Evolutionary conservation across 2,113 vertebrate genomes (phyloP).

Genomic region (Conger conger): DNA sequence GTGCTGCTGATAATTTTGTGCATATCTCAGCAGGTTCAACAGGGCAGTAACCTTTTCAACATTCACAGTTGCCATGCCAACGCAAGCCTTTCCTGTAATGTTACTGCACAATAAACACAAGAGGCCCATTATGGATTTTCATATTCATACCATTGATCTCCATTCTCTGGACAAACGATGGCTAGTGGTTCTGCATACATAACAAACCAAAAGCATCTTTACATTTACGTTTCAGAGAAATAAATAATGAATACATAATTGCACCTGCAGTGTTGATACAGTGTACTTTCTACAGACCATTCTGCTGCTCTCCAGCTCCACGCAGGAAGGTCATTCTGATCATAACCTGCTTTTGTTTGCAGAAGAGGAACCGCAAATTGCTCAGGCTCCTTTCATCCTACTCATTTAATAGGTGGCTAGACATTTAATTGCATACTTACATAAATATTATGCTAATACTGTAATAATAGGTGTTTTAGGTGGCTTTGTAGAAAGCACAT

Average conservation of each 20-base stretch:
- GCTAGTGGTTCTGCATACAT: slow-evolving; percentile 28
- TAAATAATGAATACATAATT: background rate
- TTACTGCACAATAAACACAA: slow-evolving; percentile 60
- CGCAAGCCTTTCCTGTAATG: slow-evolving; percentile 57
- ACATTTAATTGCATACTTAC: too few relatives aligned
- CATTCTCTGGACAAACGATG: slow-evolving; percentile 22
- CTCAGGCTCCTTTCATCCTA: background rate
- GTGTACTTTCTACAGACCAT: background rate
- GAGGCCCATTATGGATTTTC: slow-evolving; percentile 65
- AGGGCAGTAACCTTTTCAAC: slow-evolving; percentile 60
- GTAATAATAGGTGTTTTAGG: background rate
- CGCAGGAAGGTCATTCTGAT: background rate
- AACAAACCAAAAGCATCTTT: background rate
- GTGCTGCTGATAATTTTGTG: slow-evolving; percentile 52
- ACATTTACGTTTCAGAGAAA: background rate
- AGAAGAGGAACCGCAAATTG: background rate
- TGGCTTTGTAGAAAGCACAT: background rate
- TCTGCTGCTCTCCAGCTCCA: background rate
- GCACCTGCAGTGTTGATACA: background rate
- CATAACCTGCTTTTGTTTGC: background rate
- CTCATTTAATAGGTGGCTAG: background rate
- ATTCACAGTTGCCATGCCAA: slow-evolving; percentile 74
- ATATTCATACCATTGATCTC: slow-evolving; percentile 47
- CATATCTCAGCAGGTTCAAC: slow-evolving; percentile 62
- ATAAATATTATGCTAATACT: background rate